Conservation (phyloP, 1,140 invertebrate species). For the Drosophila murphyi region DNA sequence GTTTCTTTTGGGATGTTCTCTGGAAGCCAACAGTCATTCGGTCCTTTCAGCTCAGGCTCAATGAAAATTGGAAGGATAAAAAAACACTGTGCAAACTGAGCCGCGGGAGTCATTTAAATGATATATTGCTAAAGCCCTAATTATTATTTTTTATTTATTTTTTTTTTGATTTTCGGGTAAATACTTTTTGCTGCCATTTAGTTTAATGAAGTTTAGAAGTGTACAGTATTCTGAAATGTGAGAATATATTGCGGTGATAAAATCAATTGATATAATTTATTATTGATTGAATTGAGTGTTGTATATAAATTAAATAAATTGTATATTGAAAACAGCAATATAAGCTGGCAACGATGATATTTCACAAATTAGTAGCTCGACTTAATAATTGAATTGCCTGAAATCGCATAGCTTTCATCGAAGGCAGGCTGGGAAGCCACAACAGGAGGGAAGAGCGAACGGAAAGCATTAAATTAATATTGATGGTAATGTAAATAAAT, state of each 20-base stretch:
- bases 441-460: not conserved
- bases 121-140: too few species aligned
- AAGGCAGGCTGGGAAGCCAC: not conserved
- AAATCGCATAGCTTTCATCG: not conserved
- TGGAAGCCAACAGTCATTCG: too few species aligned
- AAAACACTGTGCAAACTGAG: too few species aligned
- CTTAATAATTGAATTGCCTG: not conserved
- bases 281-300: not conserved
- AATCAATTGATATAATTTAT: not conserved
- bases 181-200: too few species aligned
- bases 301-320: not conserved
- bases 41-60: too few species aligned
- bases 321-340: not conserved
- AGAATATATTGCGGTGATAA: too few species aligned
- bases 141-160: too few species aligned
- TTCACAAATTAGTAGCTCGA: not conserved
- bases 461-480: conserved; percentile 55
- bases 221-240: not conserved
- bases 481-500: conserved; percentile 67
- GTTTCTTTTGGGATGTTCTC: too few species aligned
- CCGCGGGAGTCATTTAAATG: too few species aligned
- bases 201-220: too few species aligned
- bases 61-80: too few species aligned
- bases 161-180: too few species aligned
- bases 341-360: not conserved